These are phyloP conservation scores for Artibeus lituratus DNA, from an alignment of 2,797 vertebrate species.

Conservation along the genomic window DNA sequence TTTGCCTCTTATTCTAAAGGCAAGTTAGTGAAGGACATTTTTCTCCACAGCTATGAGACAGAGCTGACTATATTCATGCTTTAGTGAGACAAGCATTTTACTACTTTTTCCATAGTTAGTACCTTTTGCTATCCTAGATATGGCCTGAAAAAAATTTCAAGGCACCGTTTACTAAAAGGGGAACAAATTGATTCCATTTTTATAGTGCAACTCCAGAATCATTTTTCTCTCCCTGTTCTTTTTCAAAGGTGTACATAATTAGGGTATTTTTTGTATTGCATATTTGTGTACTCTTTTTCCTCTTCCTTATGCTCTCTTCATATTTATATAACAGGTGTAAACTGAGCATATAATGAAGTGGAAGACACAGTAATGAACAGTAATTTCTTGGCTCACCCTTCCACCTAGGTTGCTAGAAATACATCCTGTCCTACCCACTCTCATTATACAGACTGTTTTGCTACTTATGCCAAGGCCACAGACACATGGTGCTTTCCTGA, in stretches of 20 bases:
- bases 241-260: slow-evolving; percentile 43
- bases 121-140: not conserved
- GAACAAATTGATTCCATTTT: slow-evolving; percentile 58
- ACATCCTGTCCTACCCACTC: not conserved
- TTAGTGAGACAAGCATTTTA: not conserved
- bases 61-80: not conserved
- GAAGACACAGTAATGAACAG: slow-evolving; percentile 32
- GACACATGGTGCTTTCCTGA: not conserved
- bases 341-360: slow-evolving; percentile 33
- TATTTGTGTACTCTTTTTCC: slow-evolving; percentile 1
- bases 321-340: slow-evolving; percentile 47
- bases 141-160: slow-evolving; percentile 27
- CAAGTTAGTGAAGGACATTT: slow-evolving; percentile 28
- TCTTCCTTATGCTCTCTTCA: slow-evolving; percentile 32
- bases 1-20: slow-evolving; percentile 41
- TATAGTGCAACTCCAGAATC: slow-evolving; percentile 35
- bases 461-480: not conserved
- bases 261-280: not conserved
- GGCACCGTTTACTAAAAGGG: slow-evolving; percentile 12
- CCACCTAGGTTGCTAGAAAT: not conserved
- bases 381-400: slow-evolving; percentile 38
- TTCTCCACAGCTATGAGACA: not conserved
- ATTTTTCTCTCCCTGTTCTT: slow-evolving; percentile 17
- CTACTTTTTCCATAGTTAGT: slow-evolving; percentile 19
- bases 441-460: not conserved